Evolutionary conservation across 2,113 vertebrate species (phyloP), one percentile per base, ranked within the genome.

Genomic region (Sorex araneus): DNA sequence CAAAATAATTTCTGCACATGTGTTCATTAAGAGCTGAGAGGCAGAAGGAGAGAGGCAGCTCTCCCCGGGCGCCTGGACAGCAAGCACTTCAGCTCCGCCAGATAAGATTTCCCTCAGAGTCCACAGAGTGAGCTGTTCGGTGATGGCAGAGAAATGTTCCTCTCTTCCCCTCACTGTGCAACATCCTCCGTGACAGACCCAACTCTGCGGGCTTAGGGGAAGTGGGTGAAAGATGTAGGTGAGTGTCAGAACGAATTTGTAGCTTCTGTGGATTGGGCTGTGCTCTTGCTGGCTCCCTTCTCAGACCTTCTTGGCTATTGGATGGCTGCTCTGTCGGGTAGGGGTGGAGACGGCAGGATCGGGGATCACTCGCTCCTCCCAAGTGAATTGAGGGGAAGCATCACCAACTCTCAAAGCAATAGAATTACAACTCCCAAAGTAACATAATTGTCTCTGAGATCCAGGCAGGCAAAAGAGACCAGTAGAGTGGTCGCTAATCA

Each of bases 1-100:
- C 69, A 30, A 87, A 87, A 54, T 15, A 94, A 81, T 89, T 84
- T 94, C 94, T 94, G 90, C 91, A 25, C 91, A 90, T 96, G 96
- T 96, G 91, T 96, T 95, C 92, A 84, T 92, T 89, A 71, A 84
- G 92, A 95, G 74, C 64, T 45, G 64, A 79, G 77, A 73, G 76
- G 79, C 93, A n/a, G 54, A 88, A 90, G 90, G 75, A 85, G 50
- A 63, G 83, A 94, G 45, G 75, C 78, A 70, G 84, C 34, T 66
- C 32, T 75, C 82, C 28, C 47, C 28, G 1, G 12, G 74, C 84
- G 83, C 74, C 47, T 23, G 4, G 9, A 70, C 50, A 4, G 40
- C 40, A 40, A 76, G 88, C 77, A 73, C 81, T 84, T 63, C 77
- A 40, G 5, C 69, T 69, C 57, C 85, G 6, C 50, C 88, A 28